Conservation (phyloP, 2,113 vertebrate species). For the Athene cunicularia region DNA sequence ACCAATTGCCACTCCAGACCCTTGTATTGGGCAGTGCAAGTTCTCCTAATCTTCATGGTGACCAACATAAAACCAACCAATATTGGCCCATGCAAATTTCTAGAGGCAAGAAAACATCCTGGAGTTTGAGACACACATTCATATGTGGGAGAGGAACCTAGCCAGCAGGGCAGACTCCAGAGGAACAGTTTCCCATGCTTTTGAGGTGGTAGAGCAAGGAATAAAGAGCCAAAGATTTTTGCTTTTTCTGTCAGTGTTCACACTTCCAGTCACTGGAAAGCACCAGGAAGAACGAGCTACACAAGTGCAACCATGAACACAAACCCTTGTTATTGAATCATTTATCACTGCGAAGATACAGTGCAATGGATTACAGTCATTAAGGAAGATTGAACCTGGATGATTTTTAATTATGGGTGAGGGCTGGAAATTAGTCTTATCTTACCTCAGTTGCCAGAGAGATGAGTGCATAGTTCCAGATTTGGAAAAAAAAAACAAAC, state of each 20-base stretch:
- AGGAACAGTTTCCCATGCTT: background rate
- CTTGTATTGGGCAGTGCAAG: background rate
- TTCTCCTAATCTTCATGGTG: background rate
- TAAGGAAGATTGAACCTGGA: background rate
- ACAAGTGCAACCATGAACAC: background rate
- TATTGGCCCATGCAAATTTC: background rate
- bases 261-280: background rate
- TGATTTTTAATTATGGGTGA: background rate
- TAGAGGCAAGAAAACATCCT: background rate
- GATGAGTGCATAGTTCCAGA: background rate
- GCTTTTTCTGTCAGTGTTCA: background rate
- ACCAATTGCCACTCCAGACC: background rate
- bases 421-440: background rate
- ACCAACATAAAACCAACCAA: background rate
- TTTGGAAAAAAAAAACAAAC: background rate
- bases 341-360: background rate
- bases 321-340: background rate
- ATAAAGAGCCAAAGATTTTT: background rate
- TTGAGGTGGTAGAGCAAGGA: background rate
- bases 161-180: background rate
- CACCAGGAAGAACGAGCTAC: background rate
- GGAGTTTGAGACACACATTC: background rate
- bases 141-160: background rate
- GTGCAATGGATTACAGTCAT: fast-evolving
- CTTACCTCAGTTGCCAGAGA: background rate